Percentiles rank a stretch among this genome's conserved stretches.
Evolutionary conservation across 2,113 vertebrate species (phyloP).

Genomic region (Melanocharis versteri): DNA sequence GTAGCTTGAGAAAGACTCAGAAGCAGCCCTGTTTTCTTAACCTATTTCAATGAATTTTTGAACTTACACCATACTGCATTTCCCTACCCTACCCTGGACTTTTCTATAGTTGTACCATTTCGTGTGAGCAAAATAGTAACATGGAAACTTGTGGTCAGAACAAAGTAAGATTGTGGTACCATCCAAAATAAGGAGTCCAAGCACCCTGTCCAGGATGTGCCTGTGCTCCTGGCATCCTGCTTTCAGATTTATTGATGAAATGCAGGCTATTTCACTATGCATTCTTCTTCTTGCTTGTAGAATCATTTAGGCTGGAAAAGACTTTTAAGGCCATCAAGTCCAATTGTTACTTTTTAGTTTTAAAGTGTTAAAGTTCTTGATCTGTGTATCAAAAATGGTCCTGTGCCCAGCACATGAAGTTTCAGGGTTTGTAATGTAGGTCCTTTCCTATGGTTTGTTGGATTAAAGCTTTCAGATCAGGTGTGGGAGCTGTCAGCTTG

Average conservation of each 20-base stretch:
- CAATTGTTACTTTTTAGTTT: not conserved
- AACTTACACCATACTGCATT: not conserved
- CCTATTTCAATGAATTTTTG: not conserved
- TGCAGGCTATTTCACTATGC: accelerated
- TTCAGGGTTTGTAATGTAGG: not conserved
- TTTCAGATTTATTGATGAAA: not conserved
- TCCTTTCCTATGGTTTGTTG: not conserved
- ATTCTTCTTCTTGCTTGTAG: not conserved
- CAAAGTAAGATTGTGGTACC: not conserved
- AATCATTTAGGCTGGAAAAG: not conserved
- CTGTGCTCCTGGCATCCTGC: not conserved
- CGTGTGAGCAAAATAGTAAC: not conserved
- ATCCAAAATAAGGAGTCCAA: not conserved
- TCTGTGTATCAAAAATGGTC: not conserved
- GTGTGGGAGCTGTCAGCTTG: not conserved
- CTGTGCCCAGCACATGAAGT: not conserved
- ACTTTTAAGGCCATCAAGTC: not conserved
- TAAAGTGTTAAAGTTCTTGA: not conserved
- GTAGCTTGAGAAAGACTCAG: not conserved
- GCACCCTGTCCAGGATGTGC: not conserved
- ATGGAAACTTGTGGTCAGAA: not conserved
- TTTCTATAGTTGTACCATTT: not conserved
- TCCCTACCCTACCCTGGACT: not conserved
- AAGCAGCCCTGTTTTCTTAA: not conserved
- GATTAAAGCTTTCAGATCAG: not conserved